Evolutionary conservation across 2,888 invertebrate genomes (phyloP).

Genomic region (Odontocolon sp.): DNA sequence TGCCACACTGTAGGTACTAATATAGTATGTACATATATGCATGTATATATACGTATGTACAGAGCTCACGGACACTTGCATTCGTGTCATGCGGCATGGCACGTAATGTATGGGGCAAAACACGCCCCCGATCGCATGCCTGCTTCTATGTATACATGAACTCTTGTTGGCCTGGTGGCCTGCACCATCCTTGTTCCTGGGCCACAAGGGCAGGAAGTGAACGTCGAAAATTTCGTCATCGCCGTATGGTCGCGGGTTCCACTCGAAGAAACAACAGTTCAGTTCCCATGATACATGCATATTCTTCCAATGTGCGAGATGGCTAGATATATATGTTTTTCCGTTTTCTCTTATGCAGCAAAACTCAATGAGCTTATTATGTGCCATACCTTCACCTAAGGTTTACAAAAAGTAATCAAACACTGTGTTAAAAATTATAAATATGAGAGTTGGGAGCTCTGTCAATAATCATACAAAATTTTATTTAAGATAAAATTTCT

Average conservation of each 20-base stretch:
- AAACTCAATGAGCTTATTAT: not conserved
- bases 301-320: not conserved
- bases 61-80: constrained; percentile 55
- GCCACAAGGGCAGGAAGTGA: constrained; percentile 44
- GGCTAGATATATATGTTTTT: not conserved
- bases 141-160: no score
- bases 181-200: constrained; percentile 32
- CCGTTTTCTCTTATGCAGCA: constrained; percentile 1
- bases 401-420: no score
- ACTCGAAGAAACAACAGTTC: constrained; percentile 38
- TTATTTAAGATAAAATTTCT: no score
- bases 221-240: constrained; percentile 59
- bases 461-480: no score
- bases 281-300: constrained; percentile 42
- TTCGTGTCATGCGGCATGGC: constrained; percentile 58
- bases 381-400: no score
- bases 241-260: constrained; percentile 15
- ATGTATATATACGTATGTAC: not conserved
- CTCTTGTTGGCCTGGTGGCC: not conserved
- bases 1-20: not conserved
- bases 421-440: no score
- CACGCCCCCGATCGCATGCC: constrained; percentile 46
- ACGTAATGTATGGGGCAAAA: constrained; percentile 49
- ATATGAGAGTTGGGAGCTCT: no score
- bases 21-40: not conserved